Conservation (phyloP, 2,888 invertebrate species). For the Frankliniella fusca region DNA sequence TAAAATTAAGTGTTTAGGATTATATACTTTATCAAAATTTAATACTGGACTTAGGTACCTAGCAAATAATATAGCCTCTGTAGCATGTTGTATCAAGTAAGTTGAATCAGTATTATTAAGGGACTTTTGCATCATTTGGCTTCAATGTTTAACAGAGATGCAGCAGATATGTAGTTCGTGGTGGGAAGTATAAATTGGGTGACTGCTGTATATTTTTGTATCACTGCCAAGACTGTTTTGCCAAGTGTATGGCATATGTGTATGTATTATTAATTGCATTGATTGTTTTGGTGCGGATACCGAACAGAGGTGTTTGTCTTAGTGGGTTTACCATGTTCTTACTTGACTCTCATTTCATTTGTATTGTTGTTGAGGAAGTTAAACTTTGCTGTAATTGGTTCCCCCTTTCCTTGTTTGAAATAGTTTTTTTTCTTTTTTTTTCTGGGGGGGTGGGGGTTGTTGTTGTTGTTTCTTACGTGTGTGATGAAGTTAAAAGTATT, state of each 20-base stretch:
- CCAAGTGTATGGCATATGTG: not conserved
- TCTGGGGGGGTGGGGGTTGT: too few species aligned
- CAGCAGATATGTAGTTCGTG: conserved; percentile 10
- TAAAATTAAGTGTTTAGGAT: not conserved
- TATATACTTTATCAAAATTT: not conserved
- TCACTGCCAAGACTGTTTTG: conserved; percentile 14
- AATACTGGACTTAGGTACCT: not conserved
- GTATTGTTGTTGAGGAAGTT: too few species aligned
- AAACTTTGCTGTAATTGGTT: not conserved
- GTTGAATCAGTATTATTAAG: conserved; percentile 18
- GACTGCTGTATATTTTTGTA: conserved; percentile 24
- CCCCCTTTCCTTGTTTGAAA: not conserved
- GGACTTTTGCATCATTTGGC: conserved; percentile 18
- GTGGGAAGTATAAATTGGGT: conserved; percentile 5
- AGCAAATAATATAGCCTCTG: not conserved
- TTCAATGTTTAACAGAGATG: not conserved
- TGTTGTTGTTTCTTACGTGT: too few species aligned
- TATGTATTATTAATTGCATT: not conserved
- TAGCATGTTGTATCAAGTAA: conserved; percentile 2
- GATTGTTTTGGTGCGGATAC: not conserved
- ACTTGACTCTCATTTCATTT: conserved; percentile 10
- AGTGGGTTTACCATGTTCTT: conserved; percentile 24
- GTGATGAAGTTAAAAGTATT: not conserved
- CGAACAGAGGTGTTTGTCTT: conserved; percentile 1
- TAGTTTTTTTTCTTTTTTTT: too few species aligned